Conservation (phyloP, 2,888 invertebrate genomes). For the Schizotus pectinicornis region DNA sequence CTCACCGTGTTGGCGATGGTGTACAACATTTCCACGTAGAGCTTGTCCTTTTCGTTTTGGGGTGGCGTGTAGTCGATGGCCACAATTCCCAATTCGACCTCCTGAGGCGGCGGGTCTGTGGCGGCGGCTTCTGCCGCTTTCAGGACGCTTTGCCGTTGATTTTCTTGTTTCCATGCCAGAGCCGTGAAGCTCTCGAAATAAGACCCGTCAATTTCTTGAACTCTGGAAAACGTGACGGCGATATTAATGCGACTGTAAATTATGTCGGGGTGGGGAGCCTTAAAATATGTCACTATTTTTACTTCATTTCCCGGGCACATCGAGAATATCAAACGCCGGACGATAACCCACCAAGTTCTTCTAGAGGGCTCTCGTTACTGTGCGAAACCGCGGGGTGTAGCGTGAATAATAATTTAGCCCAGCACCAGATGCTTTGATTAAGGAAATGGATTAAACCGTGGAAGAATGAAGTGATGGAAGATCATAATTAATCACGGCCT, state of each 20-base stretch:
- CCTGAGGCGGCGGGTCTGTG: conserved; percentile 67
- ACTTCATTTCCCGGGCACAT: too few species aligned
- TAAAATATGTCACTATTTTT: too few species aligned
- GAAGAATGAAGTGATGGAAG: too few species aligned
- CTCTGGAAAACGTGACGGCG: conserved; percentile 63
- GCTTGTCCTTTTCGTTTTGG: conserved; percentile 68
- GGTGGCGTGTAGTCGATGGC: conserved; percentile 55
- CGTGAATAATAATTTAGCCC: too few species aligned
- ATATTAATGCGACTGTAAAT: conserved; percentile 14
- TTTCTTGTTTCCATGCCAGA: conserved; percentile 90
- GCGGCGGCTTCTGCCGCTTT: conserved; percentile 69
- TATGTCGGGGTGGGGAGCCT: not conserved
- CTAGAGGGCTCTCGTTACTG: too few species aligned
- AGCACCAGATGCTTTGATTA: too few species aligned
- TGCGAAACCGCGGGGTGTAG: too few species aligned
- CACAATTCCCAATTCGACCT: conserved; percentile 51
- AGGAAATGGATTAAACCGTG: too few species aligned
- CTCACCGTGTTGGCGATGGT: conserved; percentile 94
- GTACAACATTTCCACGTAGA: conserved; percentile 91
- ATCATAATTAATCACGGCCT: too few species aligned
- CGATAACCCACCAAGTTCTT: too few species aligned
- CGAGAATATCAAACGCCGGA: too few species aligned
- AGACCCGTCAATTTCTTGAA: conserved; percentile 92
- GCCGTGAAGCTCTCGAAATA: conserved; percentile 96
- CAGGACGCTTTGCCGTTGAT: conserved; percentile 79